A percentile compares a stretch with the other conserved stretches of the same genome.
phyloP scores from a whole-genome alignment of 2,888 invertebrate genomes.

The Druceiella hillmani region DNA sequence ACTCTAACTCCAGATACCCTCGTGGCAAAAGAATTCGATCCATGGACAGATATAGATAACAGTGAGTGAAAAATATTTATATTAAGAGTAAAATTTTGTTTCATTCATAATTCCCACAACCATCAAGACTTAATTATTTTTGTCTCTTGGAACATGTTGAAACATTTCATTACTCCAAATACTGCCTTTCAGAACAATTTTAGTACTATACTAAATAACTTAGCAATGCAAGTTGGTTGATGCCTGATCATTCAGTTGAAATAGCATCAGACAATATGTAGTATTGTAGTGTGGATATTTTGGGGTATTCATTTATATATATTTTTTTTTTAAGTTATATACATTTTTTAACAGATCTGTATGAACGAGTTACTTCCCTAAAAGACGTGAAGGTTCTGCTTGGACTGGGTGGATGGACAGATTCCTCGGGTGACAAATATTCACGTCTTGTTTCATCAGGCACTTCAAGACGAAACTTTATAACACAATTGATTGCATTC shows the following conservation, averaged over 20 bases:
- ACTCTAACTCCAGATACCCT: constrained; percentile 76
- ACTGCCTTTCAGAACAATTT: no score
- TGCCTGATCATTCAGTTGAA: no score
- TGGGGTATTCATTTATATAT: no score
- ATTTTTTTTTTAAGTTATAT: constrained; percentile 5
- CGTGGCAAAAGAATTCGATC: constrained; percentile 74
- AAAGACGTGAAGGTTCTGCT: constrained; percentile 63
- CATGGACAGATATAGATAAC: constrained; percentile 83
- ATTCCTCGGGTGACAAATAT: constrained; percentile 84
- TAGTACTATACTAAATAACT: no score
- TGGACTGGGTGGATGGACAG: constrained; percentile 94
- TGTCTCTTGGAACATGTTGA: not conserved
- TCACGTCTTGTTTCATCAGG: constrained; percentile 69
- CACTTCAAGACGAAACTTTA: constrained; percentile 62
- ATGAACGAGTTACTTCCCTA: constrained; percentile 68
- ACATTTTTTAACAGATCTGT: constrained; percentile 57
- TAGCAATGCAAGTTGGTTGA: no score
- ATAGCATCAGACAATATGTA: no score
- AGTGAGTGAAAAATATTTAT: constrained; percentile 45
- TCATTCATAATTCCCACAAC: not conserved
- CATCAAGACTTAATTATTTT: not conserved
- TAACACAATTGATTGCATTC: constrained; percentile 63
- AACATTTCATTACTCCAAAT: no score
- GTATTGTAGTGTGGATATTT: no score
- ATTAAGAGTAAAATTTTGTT: no score